Evolutionary conservation across 2,888 invertebrate genomes (phyloP).

Genomic region (Ochlodes sylvanus): DNA sequence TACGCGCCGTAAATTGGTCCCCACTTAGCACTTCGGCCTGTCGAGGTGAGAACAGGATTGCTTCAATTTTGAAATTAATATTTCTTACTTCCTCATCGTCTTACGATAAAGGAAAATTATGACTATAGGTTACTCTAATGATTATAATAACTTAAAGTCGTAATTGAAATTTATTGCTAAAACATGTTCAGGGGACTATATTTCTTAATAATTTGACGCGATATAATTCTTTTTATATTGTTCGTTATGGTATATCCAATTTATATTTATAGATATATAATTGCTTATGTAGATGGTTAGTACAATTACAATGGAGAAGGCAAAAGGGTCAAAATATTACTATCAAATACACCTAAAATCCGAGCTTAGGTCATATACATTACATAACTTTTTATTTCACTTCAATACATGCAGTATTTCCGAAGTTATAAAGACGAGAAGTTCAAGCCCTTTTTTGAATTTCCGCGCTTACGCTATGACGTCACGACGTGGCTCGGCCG

Average conservation of each 20-base stretch:
- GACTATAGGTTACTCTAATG: neutral
- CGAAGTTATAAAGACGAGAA: too few relatives aligned
- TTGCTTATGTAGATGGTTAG: too few relatives aligned
- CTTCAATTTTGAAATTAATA: slow-evolving; percentile 22
- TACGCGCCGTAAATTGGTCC: slow-evolving; percentile 25
- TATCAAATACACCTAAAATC: too few relatives aligned
- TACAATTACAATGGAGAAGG: too few relatives aligned
- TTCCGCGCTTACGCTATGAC: too few relatives aligned
- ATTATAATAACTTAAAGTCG: neutral
- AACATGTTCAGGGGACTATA: neutral
- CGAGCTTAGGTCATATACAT: too few relatives aligned
- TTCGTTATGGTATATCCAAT: neutral
- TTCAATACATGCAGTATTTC: too few relatives aligned
- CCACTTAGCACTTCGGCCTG: slow-evolving; percentile 41
- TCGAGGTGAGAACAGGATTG: slow-evolving; percentile 39
- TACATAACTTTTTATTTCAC: too few relatives aligned
- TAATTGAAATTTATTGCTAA: neutral
- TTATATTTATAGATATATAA: too few relatives aligned
- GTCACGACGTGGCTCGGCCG: too few relatives aligned
- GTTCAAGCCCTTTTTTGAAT: too few relatives aligned
- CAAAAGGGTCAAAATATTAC: too few relatives aligned
- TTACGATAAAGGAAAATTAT: neutral
- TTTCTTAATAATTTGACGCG: neutral
- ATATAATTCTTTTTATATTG: neutral
- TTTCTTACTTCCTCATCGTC: slow-evolving; percentile 11